Base-by-base conservation (phyloP, 1,140 invertebrate species). In the Glomeris maerens region DNA sequence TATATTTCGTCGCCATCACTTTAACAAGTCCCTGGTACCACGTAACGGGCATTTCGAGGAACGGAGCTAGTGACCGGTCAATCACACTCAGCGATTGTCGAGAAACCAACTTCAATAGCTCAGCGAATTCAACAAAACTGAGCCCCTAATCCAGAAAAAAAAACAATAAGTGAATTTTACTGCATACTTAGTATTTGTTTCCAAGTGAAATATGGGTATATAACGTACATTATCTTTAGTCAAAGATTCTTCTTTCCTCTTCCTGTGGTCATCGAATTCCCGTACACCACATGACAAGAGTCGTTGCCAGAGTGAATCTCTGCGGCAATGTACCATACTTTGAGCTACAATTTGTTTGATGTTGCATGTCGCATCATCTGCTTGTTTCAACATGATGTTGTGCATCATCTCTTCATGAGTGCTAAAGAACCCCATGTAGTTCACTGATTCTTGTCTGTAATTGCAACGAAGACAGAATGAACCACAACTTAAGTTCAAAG, bases 371-470 rank as follows among this genome's bases (percentile, higher is more conserved):
- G 77, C 78, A 1, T 65, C 66, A 2, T 71, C 57, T 2, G 77
- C 76, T 59, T 82, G 78, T 17, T 77, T 70, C 52, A 72, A 64
- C 20, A 85, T 76, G 17, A 82, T 65, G 50, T 77, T 68, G 52
- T 83, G 78, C 77, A 84, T 79, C 1, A 78, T 59, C 55, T 81
- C 75, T 57, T 84, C 81, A 56, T 84, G 80, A 0, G 75, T 77
- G 17, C 81, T 83, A 61, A 80, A 83, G 57, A 81, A 84, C 2
- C 81, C 81, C 10, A 83, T 65, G 64, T 84, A 83, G 66, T 80
- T 80, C 1, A 83, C 74, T 10, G 72, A 75, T 61, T 82, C 80
- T 55, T 75, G 75, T 23, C 74, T 72, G 53, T n/a, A n/a, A n/a
- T n/a, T n/a, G n/a, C n/a, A n/a, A n/a, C n/a, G n/a, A n/a, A n/a